A percentile compares a stretch with the other conserved stretches of the same genome.
Evolutionary conservation across 2,797 vertebrate genomes (phyloP).

Genomic region (Sciurus vulgaris): DNA sequence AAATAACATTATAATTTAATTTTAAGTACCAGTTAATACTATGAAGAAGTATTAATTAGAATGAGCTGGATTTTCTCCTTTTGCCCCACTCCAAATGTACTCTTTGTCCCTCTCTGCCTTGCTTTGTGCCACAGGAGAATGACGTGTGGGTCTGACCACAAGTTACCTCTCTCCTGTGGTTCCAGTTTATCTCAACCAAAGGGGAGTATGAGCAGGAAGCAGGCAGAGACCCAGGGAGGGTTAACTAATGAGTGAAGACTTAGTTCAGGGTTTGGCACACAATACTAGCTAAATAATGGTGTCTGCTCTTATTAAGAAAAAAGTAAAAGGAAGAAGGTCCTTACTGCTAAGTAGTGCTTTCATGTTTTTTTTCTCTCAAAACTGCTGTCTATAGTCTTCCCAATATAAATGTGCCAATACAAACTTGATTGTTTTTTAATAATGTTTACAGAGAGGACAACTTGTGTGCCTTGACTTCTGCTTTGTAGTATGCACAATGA

Average conservation of each 20-base stretch:
- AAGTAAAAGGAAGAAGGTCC: not conserved
- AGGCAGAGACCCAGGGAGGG: not conserved
- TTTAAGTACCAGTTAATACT: not conserved
- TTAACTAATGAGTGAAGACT: not conserved
- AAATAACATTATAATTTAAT: not conserved
- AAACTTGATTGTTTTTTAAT: slow-evolving; percentile 84
- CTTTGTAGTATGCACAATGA: slow-evolving; percentile 81
- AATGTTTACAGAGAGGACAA: slow-evolving; percentile 82
- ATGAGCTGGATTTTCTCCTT: not conserved
- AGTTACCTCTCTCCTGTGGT: not conserved
- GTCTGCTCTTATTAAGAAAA: not conserved
- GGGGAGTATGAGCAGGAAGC: not conserved
- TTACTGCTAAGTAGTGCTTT: not conserved
- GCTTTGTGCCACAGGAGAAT: not conserved
- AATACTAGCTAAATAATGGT: not conserved
- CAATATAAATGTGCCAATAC: slow-evolving; percentile 83
- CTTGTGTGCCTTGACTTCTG: slow-evolving; percentile 78
- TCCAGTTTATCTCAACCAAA: not conserved
- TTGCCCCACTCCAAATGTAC: not conserved
- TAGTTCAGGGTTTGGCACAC: not conserved
- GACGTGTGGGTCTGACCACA: not conserved
- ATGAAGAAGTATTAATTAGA: not conserved
- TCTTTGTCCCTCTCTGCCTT: not conserved
- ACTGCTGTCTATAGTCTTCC: slow-evolving; percentile 57
- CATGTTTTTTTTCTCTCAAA: not conserved